Evolutionary conservation across 2,797 vertebrate species (phyloP), one percentile per base, ranked within the genome.

Genomic region (Margarornis squamiger): DNA sequence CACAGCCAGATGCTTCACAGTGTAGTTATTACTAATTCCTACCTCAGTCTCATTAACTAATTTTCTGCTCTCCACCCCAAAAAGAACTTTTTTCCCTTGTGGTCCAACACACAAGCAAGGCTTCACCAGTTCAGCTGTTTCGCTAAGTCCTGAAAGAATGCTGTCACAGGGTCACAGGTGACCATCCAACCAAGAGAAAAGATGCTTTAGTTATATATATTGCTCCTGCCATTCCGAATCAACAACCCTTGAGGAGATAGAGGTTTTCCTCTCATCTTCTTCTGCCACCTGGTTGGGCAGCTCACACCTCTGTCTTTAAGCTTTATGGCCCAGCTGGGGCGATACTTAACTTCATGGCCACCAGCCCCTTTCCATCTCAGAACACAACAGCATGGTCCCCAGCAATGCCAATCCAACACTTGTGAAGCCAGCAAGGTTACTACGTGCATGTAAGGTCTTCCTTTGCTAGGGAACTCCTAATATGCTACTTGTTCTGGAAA

Each of bases 401-500:
- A 63, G 72, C 24, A 80, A n/a, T 0, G 7, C 14, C 68, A 66
- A 29, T 26, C 58, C 72, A 68, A 34, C 0, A 0, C 49, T 62
- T 4, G 0, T 6, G 43, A 90, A 75, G 32, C n/a, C 48, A 65
- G 73, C 12, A 49, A 86, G 68, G 52, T 49, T 89, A 67, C 71
- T 54, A 34, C 2, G 1, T 2, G 1, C 0, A 0, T 14, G 14
- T 49, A 79, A 89, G 87, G 85, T 70, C 62, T 88, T 73, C 62
- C 70, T 93, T 73, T 86, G 36, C 82, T 81, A 41, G 26, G 36
- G 46, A 86, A 48, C 1, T 8, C 39, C 76, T 93, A 92, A 94
- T 91, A 65, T 32, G 58, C 66, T 91, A n/a, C 93, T 91, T 93
- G 89, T 80, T 92, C 96, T 78, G 62, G 87, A 95, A 96, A 94